Evolutionary conservation across 2,888 invertebrate genomes (phyloP), one percentile per base, ranked within the genome.

Genomic region (Synanthedon myopaeformis): DNA sequence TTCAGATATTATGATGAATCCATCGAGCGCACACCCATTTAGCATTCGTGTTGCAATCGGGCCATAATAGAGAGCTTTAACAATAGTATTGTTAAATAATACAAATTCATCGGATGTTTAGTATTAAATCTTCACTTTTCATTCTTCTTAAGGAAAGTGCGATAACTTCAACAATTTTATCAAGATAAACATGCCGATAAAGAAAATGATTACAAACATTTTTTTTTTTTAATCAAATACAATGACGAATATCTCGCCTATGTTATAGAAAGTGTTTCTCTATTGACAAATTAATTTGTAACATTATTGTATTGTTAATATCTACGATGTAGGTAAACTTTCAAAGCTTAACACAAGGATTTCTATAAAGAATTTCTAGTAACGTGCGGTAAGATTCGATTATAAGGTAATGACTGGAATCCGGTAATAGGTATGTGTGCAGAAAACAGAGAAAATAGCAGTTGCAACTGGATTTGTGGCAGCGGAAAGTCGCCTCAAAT

Each of bases 1-100:
- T 53, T 57, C 56, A 55, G 53, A 45, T 51, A 54, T 60, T 56
- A 61, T 63, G 56, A 56, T 59, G 54, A 52, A 53, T 51, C 49
- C 45, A 51, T 56, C 35, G 35, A 35, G 58, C 53, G 54, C 53
- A 55, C 51, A 54, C 53, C 23, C 50, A 58, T 54, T 57, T 55
- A 69, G 63, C 69, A 64, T 64, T 65, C 51, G 56, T 71, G 66
- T 66, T 66, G 71, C 66, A 73, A 74, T 61, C 54, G 53, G 55
- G 54, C 55, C 51, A 53, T 12, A 60, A 66, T 69, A 12, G 70
- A 72, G 70, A 74, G 66, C 66, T 73, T 64, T 63, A 58, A 64
- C 67, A 69, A 63, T 63, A 59, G 58, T 56, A 56, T 51, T 58
- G 60, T 66, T 66, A 61, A 60, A 65, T 63, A 61, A 61, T 61